Conservation (phyloP, 2,113 vertebrate genomes). For the Bagarius yarrelli region DNA sequence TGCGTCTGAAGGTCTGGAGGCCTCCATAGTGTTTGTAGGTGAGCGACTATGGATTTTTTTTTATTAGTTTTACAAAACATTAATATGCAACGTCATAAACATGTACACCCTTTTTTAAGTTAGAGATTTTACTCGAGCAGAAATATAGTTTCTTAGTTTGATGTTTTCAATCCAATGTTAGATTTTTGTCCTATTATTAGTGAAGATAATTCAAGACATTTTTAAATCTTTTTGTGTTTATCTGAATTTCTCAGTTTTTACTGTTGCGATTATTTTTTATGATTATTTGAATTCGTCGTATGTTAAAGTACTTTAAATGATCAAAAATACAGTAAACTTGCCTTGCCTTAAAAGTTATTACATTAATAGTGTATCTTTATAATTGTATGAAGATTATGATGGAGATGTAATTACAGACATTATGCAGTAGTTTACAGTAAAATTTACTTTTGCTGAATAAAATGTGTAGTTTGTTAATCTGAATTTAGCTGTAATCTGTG, state of each 20-base stretch:
- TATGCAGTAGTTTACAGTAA: not conserved
- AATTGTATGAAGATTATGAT: not conserved
- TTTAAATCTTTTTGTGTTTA: too few relatives aligned
- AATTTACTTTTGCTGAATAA: not conserved
- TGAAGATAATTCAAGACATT: too few relatives aligned
- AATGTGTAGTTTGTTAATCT: not conserved
- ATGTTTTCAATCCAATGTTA: not conserved
- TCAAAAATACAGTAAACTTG: too few relatives aligned
- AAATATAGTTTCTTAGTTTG: not conserved
- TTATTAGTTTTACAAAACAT: not conserved
- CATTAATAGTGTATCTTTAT: too few relatives aligned
- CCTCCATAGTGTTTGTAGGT: slow-evolving; percentile 86
- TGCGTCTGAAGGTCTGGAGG: slow-evolving; percentile 73
- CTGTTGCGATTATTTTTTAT: too few relatives aligned
- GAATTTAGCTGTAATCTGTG: not conserved
- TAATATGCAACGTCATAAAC: not conserved
- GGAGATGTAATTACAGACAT: not conserved
- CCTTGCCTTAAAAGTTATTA: too few relatives aligned
- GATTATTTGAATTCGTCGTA: too few relatives aligned
- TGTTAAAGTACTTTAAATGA: too few relatives aligned
- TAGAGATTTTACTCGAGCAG: not conserved
- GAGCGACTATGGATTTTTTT: slow-evolving; percentile 57
- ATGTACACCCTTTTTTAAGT: not conserved
- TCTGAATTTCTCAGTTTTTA: too few relatives aligned
- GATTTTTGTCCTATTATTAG: too few relatives aligned